Base-by-base conservation (phyloP, 2,888 invertebrate species). In the Sabatieria punctata region DNA sequence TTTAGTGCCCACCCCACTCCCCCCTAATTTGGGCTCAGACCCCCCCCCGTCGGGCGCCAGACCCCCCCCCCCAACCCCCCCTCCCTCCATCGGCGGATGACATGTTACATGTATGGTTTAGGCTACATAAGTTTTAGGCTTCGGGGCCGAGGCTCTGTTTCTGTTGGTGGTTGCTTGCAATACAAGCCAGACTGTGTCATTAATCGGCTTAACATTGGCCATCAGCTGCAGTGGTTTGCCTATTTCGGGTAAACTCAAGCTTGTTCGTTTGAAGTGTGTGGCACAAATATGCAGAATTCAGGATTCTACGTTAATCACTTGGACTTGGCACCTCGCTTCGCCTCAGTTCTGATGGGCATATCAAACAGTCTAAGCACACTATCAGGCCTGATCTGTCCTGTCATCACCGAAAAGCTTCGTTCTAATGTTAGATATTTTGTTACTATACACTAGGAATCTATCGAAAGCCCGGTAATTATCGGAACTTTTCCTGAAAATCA, bases 221-320 rank as follows among this genome's bases (percentile, higher is more conserved):
- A 97, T 97, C 2, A 95, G 95, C 19, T 91, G 89, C 72, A 91
- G 91, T 57, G 97, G 97, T 1, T 97, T 99, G 64, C 97, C 97
- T 38, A 99, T 99, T 63, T 95, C 95, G 48, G 75, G 75, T 75
- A 57, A 48, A 59, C 23, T 18, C 41, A 40, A 4, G 3, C 3
- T n/a, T n/a, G n/a, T n/a, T n/a, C n/a, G n/a, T n/a, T n/a, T n/a
- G n/a, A n/a, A n/a, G n/a, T n/a, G n/a, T n/a, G n/a, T n/a, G n/a
- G n/a, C n/a, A 33, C 33, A 33, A 33, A 15, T 33, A 33, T 15
- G 15, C 15, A 33, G 15, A 15, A 15, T 51, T 1, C 58, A 74
- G 91, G 95, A 25, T 95, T 91, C 72, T 95, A 97, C 66, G 95
- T 97, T n/a, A 95, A 95, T 69, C 93, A 95, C 62, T 71, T 93